Percentiles rank a stretch among this genome's conserved stretches.
These are phyloP conservation scores for Tragelaphus eurycerus DNA, from an alignment of 2,797 vertebrate species.

Conservation along the genomic window DNA sequence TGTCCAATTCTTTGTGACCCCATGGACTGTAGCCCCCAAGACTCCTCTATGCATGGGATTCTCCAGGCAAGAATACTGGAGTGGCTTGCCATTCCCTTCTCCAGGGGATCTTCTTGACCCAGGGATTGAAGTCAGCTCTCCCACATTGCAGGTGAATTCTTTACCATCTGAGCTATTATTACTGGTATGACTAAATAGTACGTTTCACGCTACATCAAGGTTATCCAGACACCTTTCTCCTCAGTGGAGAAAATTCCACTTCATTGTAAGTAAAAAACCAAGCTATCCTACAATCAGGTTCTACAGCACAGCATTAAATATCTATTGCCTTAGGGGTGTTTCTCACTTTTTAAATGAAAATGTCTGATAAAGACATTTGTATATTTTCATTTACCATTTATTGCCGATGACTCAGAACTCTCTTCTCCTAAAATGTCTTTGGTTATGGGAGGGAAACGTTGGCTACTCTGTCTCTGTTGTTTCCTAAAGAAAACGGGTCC, in stretches of 20 bases:
- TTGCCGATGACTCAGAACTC: neutral
- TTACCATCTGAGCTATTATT: neutral
- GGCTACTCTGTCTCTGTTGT: neutral
- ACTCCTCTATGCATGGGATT: neutral
- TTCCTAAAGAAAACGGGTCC: neutral
- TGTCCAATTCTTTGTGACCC: neutral
- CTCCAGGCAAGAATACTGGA: neutral
- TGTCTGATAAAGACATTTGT: constrained; percentile 5
- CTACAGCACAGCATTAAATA: neutral
- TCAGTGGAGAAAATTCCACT: constrained; percentile 30
- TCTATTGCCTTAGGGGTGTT: constrained; percentile 14
- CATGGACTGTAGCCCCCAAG: neutral
- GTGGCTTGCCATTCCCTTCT: neutral
- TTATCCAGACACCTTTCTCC: constrained; percentile 1
- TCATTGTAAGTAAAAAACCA: constrained; percentile 40
- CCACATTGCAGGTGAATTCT: neutral
- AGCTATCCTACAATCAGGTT: neutral
- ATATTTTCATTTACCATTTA: constrained; percentile 49
- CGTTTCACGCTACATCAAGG: neutral
- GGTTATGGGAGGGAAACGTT: neutral
- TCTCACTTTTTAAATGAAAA: constrained; percentile 50
- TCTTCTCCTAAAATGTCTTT: neutral
- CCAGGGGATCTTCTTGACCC: neutral
- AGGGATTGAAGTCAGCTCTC: neutral
- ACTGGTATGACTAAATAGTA: neutral